Evolutionary conservation across 2,888 invertebrate species (phyloP), one percentile per base, ranked within the genome.

Genomic region (Chrysina gloriosa): DNA sequence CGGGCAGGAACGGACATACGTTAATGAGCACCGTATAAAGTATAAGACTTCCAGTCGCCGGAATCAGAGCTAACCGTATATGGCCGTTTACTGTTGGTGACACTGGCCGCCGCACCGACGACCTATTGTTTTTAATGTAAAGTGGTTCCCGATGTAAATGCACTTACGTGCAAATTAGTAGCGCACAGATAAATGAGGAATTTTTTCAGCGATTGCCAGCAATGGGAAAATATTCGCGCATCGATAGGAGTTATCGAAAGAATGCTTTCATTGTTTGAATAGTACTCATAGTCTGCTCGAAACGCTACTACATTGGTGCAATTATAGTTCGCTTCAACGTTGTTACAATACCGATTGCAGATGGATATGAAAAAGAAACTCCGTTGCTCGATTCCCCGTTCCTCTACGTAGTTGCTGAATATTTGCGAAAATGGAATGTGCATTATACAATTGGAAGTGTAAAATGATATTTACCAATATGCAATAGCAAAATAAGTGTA

Each of bases 21-120:
- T 54, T 67, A 67, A 67, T 67, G 67, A 67, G 63, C 45, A 52
- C 67, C 63, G 50, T 63, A 67, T 63, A 63, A 54, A 63, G 67
- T 42, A 58, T 63, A 67, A 63, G 54, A 63, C 31, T 50, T 42
- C 42, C 36, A 63, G 63, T 63, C 23, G 63, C 50, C 27, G 54
- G 56, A 56, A 56, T 64, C 64, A 50, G 47, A 29, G 58, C 47
- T 39, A 19, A 29, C 66, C 66, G 47, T 66, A 66, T 66, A 66
- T 31, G 66, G 66, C 56, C 21, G 47, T 23, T 47, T 66, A 66
- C 36, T 63, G 63, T 45, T 58, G 58, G 58, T 39, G 58, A 58
- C 58, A 58, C 11, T 39, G 58, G 39, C 50, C 63, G 67, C 48
- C 14, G 50, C 34, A 47, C 27, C 34, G 67, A 54, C 67, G 63